Evolutionary conservation across 92 coral and sea anemone species (phyloP), one percentile per base, ranked within the genome.

Genomic region (Actinernus sp.): DNA sequence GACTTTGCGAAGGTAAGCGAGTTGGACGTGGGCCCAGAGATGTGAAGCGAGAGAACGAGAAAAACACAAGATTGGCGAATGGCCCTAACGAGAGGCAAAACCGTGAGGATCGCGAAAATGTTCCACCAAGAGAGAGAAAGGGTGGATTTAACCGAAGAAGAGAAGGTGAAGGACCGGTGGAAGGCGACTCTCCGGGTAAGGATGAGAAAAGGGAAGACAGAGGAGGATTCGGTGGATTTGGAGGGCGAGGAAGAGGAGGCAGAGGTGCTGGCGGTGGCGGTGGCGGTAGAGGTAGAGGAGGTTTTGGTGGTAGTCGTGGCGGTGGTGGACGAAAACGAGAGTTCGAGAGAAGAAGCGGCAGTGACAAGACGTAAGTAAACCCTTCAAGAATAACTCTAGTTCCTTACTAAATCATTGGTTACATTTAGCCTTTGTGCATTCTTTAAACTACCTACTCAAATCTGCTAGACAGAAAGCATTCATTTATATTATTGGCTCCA

Each of bases 261-360:
- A 53, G 93, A 56, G 82, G 93, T 23, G 84, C 84, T 21, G 64
- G 95, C 57, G 92, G 90, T 17, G 91, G 94, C 28, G 81, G 80
- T 3, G 81, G 80, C 43, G 94, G 98, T 7, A 72, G 84, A 13
- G 88, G 95, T 11, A 88, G 98, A 10, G 92, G 97, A 2, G 91
- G 92, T 0, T 74, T 79, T 41, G 79, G 77, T 53, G 89, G 89
- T 17, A 58, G 87, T 20, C 84, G 93, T 17, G 93, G 89, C 0
- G 70, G 88, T 18, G 77, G 81, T 38, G 91, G 96, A 8, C 81
- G 98, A 46, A 87, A 92, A 69, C 74, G 98, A 34, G 98, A 94
- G 29, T 94, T 81, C 70, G 98, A 94, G 61, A 79, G 98, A 77
- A 81, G 97, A 92, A 94, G 97, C 43, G 98, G 98, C 40, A 90